Evolutionary conservation across 2,113 vertebrate genomes (phyloP).

Genomic region (Megalops atlanticus): DNA sequence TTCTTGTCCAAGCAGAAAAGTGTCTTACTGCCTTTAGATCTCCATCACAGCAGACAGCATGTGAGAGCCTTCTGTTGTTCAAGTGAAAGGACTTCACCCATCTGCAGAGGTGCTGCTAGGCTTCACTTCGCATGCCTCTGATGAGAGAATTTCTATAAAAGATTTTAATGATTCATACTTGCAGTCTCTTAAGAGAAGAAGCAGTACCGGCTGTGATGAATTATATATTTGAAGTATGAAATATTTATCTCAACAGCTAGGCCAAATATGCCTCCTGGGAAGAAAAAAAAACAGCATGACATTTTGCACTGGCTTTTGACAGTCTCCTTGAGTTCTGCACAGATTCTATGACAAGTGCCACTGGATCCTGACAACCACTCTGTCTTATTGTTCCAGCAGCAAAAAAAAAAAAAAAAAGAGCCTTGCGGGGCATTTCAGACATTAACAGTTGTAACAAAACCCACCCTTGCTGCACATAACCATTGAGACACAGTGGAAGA

Average conservation of each 20-base stretch:
- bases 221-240: constrained; percentile 20
- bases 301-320: neutral
- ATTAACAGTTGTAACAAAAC: neutral
- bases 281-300: neutral
- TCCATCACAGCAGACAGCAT: neutral
- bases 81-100: neutral
- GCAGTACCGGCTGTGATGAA: constrained; percentile 1
- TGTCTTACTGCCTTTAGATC: neutral
- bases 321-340: neutral
- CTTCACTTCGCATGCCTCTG: neutral
- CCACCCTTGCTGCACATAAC: neutral
- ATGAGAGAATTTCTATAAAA: constrained; percentile 2
- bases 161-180: constrained; percentile 1
- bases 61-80: neutral
- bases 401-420: neutral
- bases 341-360: neutral
- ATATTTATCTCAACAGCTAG: constrained; percentile 11
- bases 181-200: neutral
- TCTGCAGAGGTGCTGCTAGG: neutral
- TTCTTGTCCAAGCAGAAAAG: neutral
- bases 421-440: neutral
- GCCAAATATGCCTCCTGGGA: neutral
- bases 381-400: neutral
- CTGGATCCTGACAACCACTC: neutral
- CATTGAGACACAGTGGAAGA: neutral